Base-by-base conservation (phyloP, 2,113 vertebrate genomes). In the Nymphicus hollandicus region DNA sequence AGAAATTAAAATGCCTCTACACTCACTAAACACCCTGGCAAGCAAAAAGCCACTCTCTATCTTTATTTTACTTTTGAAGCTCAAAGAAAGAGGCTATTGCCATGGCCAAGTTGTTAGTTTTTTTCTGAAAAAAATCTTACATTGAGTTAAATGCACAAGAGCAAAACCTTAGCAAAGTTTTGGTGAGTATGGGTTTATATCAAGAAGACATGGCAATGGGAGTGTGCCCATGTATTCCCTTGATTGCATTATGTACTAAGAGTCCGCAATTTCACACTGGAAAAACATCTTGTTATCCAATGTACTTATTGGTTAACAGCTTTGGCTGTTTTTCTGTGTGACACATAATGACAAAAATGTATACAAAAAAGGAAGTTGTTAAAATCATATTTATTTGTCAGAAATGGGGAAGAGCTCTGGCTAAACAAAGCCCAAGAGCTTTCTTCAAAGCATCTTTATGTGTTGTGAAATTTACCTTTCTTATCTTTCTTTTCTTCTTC, bases 401-500 rank as follows among this genome's bases (percentile, higher is more conserved):
- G 68, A 78, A 82, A 60, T 2, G 0, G 37, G 61, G 65, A 44
- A 70, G 44, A 81, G 44, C 63, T 88, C 56, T n/a, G 58, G 61
- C 61, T 73, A 70, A 56, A n/a, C 33, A 69, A 65, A 82, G 44
- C 64, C 68, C 39, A 39, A 3, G 31, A 66, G 87, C 53, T 50
- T 66, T 35, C 66, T 64, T 17, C 7, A 3, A 41, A 83, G 60
- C 15, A 24, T 31, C 47, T n/a, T n/a, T 33, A 11, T 2, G 4
- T 60, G 37, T 1, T 52, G 35, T 65, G 65, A 84, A 19, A 78
- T 97, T 97, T 98, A 99, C 99, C 99, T 99, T 99, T 99, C 97
- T 99, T 99, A 94, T 99, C 99, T 96, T 99, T 99, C 97, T 99
- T 99, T 95, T 99, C 99, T 97, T 99, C 99, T 85, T 99, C 99